These are phyloP conservation scores for Myrmecobius fasciatus DNA, from an alignment of 2,113 vertebrate species.

Conservation along the genomic window DNA sequence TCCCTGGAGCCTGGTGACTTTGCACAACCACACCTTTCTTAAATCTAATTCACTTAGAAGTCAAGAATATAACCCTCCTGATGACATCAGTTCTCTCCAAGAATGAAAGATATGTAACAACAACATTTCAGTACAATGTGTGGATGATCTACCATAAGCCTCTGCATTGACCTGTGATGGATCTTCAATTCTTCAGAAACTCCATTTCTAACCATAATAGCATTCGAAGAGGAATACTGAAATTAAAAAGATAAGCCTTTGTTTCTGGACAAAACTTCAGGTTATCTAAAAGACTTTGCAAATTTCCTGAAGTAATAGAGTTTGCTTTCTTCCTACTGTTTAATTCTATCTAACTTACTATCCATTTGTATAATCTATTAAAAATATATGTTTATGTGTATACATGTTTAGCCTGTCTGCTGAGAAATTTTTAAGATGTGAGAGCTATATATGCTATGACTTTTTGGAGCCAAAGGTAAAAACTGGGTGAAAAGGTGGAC, in stretches of 20 bases:
- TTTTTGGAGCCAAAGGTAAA: no score
- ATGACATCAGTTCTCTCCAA: no score
- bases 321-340: not conserved
- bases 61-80: no score
- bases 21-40: no score
- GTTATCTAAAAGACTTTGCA: not conserved
- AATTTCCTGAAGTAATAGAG: not conserved
- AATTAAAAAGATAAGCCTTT: not conserved
- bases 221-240: not conserved
- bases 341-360: not conserved
- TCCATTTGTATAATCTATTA: not conserved
- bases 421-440: no score
- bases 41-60: no score
- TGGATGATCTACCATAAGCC: not conserved
- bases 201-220: not conserved
- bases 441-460: no score
- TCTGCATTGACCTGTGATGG: not conserved
- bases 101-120: no score
- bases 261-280: not conserved
- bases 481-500: no score
- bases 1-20: no score
- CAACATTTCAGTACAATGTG: no score
- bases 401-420: no score
- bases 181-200: not conserved
- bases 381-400: not conserved